A percentile compares a stretch with the other conserved stretches of the same genome.
phyloP scores from a whole-genome alignment of 1,140 invertebrate genomes.

The Gryon sp. region DNA sequence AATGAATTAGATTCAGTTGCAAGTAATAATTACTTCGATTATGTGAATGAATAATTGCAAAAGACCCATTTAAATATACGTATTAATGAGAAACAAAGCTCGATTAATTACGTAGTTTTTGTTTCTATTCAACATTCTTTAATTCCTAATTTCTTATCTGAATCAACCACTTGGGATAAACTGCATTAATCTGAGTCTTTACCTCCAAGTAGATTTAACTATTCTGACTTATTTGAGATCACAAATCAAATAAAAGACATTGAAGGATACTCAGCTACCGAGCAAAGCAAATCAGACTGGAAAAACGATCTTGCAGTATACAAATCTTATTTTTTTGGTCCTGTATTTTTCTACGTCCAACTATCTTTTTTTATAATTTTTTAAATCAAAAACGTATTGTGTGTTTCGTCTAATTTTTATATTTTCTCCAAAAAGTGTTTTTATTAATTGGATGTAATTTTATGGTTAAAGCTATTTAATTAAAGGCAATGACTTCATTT shows the following conservation, averaged over 20 bases:
- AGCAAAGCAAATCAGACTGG: conserved; percentile 32
- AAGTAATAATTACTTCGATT: no score
- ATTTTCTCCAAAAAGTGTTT: no score
- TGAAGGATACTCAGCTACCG: conserved; percentile 19
- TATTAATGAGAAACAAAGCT: background rate
- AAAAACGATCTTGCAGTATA: conserved; percentile 21
- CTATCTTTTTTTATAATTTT: no score
- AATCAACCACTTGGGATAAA: conserved; percentile 12
- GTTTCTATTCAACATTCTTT: conserved; percentile 7
- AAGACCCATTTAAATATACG: no score
- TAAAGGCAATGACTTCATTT: no score
- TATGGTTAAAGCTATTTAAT: no score
- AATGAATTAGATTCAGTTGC: no score
- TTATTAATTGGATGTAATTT: no score
- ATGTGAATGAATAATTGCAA: no score
- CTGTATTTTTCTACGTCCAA: conserved; percentile 23
- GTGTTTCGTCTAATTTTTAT: no score
- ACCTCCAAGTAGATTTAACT: conserved; percentile 13
- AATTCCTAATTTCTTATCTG: conserved; percentile 17
- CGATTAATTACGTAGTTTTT: conserved; percentile 3
- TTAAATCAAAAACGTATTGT: no score
- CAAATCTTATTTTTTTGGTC: conserved; percentile 24
- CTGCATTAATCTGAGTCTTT: conserved; percentile 26
- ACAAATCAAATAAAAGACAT: conserved; percentile 30
- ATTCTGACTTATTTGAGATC: conserved; percentile 25